Evolutionary conservation across 1,140 invertebrate species (phyloP), one percentile per base, ranked within the genome.

Genomic region (Pseudoatta argentina): DNA sequence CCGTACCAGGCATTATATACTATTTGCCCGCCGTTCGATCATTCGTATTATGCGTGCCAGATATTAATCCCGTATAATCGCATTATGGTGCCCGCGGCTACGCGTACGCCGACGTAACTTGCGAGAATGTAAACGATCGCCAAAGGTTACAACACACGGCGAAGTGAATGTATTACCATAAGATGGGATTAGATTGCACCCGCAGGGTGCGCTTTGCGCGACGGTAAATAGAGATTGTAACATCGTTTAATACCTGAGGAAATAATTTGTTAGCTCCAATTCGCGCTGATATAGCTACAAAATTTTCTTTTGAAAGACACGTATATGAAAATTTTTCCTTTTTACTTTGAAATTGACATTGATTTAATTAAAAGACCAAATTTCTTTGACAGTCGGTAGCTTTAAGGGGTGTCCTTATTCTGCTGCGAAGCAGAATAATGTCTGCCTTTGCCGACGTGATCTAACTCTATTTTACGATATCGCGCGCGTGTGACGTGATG

Each of bases 11-110:
- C 78, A 71, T 71, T 83, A 83, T 61, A 61, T 30, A 30, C 30
- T 30, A 30, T 73, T 72, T 39, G 34, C 34, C 21, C 79, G 53
- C 53, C 67, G 67, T 83, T 83, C 79, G 79, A 83, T 75, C 79
- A 75, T 61, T 83, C 79, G 79, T 67, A 71, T 83, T 83, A 73
- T 55, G 79, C 79, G 79, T 83, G 79, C 79, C 79, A 83, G 79
- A 83, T 73, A 83, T 83, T 83, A 83, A 83, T 83, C 69, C 69
- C 69, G 55, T 61, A 24, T 83, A 75, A 83, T 83, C 79, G 79
- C 55, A 73, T 83, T 83, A 83, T 73, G 44, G 44, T 61, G 69
- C 55, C 55, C 69, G 79, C 69, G 67, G 79, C 69, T 82, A 59
- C 69, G 69, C 69, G 30, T 72, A 21, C 24, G 39, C 24, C 34